phyloP scores from a whole-genome alignment of 1,140 invertebrate genomes.

The Psix sp. region DNA sequence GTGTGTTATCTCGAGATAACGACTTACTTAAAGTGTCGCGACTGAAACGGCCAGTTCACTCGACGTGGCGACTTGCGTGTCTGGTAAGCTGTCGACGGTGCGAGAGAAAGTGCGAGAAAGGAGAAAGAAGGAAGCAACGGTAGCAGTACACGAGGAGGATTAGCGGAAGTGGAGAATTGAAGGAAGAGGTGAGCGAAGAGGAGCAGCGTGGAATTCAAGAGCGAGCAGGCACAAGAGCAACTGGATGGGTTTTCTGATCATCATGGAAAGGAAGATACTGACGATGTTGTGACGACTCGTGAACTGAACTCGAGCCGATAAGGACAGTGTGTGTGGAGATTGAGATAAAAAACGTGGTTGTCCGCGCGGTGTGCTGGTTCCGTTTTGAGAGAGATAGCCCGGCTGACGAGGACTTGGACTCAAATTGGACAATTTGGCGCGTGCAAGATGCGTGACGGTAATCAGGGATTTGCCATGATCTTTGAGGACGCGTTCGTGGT shows the following conservation, averaged over 20 bases:
- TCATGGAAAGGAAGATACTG: slow-evolving; percentile 45
- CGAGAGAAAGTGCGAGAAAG: no score
- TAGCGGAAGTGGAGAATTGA: no score
- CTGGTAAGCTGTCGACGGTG: no score
- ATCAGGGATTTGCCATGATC: slow-evolving; percentile 73
- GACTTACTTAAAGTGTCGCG: slow-evolving; percentile 22
- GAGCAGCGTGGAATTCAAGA: no score
- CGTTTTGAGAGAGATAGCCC: background rate
- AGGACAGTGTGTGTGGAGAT: slow-evolving; percentile 21
- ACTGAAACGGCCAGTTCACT: background rate
- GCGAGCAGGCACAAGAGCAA: background rate
- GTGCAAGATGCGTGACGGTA: slow-evolving; percentile 74
- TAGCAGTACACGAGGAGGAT: no score
- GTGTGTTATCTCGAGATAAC: slow-evolving; percentile 17
- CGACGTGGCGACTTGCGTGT: no score
- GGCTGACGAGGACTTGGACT: background rate
- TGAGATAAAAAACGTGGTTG: background rate
- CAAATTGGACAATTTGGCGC: slow-evolving; percentile 6
- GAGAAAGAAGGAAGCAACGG: no score
- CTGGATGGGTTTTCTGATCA: slow-evolving; percentile 29
- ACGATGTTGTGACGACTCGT: slow-evolving; percentile 41
- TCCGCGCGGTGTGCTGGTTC: background rate
- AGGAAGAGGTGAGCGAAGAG: no score
- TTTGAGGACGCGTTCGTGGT: slow-evolving; percentile 75
- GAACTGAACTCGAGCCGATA: slow-evolving; percentile 1